Conservation (phyloP, 1,140 invertebrate genomes). For the Ctenoplectra terminalis region DNA sequence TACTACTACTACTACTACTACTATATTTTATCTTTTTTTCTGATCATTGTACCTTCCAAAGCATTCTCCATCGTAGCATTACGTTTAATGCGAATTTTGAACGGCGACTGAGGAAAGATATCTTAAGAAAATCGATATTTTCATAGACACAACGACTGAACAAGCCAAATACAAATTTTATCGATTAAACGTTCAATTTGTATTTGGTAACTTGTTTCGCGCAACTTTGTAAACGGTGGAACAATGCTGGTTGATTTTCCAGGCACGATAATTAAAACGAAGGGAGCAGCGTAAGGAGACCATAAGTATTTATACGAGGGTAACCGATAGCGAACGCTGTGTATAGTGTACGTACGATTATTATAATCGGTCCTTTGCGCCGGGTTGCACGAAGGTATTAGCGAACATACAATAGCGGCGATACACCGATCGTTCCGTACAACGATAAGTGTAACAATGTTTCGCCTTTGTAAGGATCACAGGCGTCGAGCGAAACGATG, state of each 20-base stretch:
- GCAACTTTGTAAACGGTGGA: not conserved
- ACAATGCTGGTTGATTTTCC: not conserved
- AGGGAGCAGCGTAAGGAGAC: constrained; percentile 39
- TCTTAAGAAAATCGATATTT: not conserved
- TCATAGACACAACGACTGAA: not conserved
- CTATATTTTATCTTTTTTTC: constrained; percentile 2
- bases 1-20: not conserved
- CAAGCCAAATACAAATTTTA: too few relatives aligned
- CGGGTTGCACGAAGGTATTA: constrained; percentile 38
- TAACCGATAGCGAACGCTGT: constrained; percentile 28
- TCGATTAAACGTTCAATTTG: not conserved
- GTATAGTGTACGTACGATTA: constrained; percentile 36
- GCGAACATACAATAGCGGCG: not conserved
- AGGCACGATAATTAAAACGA: constrained; percentile 29
- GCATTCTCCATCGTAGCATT: not conserved
- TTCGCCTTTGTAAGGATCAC: too few relatives aligned
- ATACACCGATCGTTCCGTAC: too few relatives aligned
- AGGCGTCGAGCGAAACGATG: too few relatives aligned
- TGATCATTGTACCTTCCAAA: not conserved
- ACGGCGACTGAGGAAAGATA: too few relatives aligned
- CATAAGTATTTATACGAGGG: constrained; percentile 58
- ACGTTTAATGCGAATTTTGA: not conserved
- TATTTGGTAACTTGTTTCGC: not conserved
- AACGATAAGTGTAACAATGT: too few relatives aligned
- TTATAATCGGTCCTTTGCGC: constrained; percentile 26